Conservation (phyloP, 1,140 invertebrate species). For the Habropoda laboriosa region DNA sequence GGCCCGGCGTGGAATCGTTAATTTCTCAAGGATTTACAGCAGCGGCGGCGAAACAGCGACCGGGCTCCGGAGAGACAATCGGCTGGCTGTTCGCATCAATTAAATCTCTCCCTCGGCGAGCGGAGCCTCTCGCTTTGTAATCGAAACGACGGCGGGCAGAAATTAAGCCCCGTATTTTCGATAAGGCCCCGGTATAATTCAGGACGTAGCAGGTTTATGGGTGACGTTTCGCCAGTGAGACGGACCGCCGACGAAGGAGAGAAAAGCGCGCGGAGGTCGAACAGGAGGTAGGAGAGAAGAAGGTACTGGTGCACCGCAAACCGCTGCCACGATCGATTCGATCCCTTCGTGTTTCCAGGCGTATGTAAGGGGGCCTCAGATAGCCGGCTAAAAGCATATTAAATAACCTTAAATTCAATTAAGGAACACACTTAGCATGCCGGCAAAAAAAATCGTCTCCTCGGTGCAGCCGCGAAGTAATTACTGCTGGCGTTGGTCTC, state of each 20-base stretch:
- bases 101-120: conserved; percentile 51
- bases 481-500: conserved; percentile 67
- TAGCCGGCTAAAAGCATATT: conserved; percentile 75
- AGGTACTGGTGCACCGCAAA: no score
- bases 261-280: neutral
- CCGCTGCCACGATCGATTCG: conserved; percentile 46
- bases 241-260: conserved; percentile 34
- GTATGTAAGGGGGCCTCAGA: conserved; percentile 52
- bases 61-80: conserved; percentile 29
- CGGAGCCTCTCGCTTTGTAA: conserved; percentile 55
- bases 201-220: conserved; percentile 64
- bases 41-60: neutral
- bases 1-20: conserved; percentile 37
- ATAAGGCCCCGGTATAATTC: conserved; percentile 64
- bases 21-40: conserved; percentile 34
- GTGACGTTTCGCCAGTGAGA: conserved; percentile 53
- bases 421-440: conserved; percentile 73
- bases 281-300: neutral
- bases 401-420: conserved; percentile 81
- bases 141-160: conserved; percentile 61
- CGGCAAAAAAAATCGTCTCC: conserved; percentile 69
- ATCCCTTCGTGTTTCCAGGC: conserved; percentile 54
- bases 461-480: conserved; percentile 74
- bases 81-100: conserved; percentile 47
- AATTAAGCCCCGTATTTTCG: conserved; percentile 64